Base-by-base conservation (phyloP, 2,797 vertebrate species). In the Gymnothorax javanicus region DNA sequence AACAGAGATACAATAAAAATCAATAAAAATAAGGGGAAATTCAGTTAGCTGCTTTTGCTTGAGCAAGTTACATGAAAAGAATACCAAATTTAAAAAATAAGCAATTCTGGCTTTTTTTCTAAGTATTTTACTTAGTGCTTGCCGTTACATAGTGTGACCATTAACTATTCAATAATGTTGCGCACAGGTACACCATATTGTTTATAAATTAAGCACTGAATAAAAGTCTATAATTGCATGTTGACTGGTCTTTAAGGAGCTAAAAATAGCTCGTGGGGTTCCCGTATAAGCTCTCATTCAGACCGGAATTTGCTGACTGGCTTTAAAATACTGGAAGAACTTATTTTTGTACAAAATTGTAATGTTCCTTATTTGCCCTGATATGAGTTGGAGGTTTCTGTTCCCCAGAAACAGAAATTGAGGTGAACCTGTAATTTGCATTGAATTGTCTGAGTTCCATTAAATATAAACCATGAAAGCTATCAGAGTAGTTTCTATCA, bases 121-220 rank as follows among this genome's bases (percentile, higher is more conserved):
- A 3, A 56, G 77, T n/a, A 67, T 7, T 43, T 13, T 20, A 54
- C 9, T 13, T 67, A 27, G 57, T 83, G 54, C 13, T 57, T 15
- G 52, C 62, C 58, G 58, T 85, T 87, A 85, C 82, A 89, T 84
- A 86, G 87, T 81, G 90, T 86, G 84, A 90, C 88, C 87, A 91
- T 94, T 91, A 94, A 92, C 93, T 93, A 94, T 95, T 94, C 93
- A 93, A 94, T 93, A 93, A 93, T 91, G 92, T 94, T 92, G 92
- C 94, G 92, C 94, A 94, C 94, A 95, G 96, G 95, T 93, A 94
- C 91, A 95, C 95, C 94, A 95, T 95, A 96, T 96, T 96, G 95
- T 96, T 96, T 96, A 93, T 94, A 93, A 96, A 96, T 96, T 95
- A 96, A 95, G 95, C 94, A 92, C 93, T 95, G 93, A 90, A 84